Conservation (phyloP, 2,113 vertebrate species). For the Centrocercus urophasianus region DNA sequence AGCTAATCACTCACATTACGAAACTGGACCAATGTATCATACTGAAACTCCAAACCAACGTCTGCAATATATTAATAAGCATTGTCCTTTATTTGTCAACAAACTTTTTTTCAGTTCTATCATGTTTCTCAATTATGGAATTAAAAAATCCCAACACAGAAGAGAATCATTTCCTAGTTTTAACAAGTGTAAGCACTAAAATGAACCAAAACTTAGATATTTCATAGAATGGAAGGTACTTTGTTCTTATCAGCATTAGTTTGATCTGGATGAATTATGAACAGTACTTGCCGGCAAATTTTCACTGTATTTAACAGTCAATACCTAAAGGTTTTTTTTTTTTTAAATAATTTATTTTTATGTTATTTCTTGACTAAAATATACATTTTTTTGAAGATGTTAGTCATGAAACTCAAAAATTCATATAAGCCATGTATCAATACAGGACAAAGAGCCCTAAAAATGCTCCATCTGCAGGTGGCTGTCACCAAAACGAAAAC, state of each 20-base stretch:
- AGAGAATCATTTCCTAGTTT: not conserved
- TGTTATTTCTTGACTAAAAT: not conserved
- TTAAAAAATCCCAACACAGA: not conserved
- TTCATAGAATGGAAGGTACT: not conserved
- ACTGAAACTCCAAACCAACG: not conserved
- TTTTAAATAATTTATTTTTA: not conserved
- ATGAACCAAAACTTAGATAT: rapidly evolving
- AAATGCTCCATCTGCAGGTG: not conserved
- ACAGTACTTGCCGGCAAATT: not conserved
- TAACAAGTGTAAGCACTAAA: not conserved
- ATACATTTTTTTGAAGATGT: not conserved
- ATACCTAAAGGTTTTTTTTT: not conserved
- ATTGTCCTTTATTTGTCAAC: not conserved
- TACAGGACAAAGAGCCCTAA: not conserved
- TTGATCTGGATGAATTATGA: not conserved
- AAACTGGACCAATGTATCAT: not conserved
- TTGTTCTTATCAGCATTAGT: not conserved
- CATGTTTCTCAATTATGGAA: not conserved
- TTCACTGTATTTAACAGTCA: not conserved
- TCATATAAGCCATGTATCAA: not conserved
- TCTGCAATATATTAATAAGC: not conserved
- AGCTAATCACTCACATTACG: not conserved
- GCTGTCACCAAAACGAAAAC: not conserved
- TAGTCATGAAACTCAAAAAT: not conserved
- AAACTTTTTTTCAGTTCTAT: not conserved